These are phyloP conservation scores for Xanthia togata DNA, from an alignment of 2,888 invertebrate species.

Conservation along the genomic window DNA sequence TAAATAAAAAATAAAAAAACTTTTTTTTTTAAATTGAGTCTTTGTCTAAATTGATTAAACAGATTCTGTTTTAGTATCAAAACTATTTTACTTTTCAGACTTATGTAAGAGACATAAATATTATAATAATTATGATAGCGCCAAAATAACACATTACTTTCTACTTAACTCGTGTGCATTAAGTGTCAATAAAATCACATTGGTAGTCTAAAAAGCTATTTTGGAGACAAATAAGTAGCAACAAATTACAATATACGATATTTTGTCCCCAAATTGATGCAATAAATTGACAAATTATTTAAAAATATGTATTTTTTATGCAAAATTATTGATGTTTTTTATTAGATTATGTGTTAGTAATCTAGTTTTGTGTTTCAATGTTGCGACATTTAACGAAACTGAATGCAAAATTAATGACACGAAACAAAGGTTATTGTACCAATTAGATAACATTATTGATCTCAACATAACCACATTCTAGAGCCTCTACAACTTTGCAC, in stretches of 20 bases:
- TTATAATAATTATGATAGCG: neutral
- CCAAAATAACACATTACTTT: neutral
- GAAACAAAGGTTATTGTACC: slow-evolving; percentile 14
- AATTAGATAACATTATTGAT: neutral
- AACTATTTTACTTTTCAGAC: neutral
- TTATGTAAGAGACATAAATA: slow-evolving; percentile 5
- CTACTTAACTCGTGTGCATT: neutral
- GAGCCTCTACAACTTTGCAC: neutral
- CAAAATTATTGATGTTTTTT: slow-evolving; percentile 27
- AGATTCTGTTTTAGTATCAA: neutral
- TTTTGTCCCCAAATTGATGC: slow-evolving; percentile 23
- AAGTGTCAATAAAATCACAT: slow-evolving; percentile 17
- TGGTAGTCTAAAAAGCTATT: slow-evolving; percentile 13
- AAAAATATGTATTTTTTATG: slow-evolving; percentile 43
- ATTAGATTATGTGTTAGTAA: slow-evolving; percentile 19
- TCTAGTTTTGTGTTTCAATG: slow-evolving; percentile 27
- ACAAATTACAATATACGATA: slow-evolving; percentile 31
- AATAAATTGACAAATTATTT: slow-evolving; percentile 44
- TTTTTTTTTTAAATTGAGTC: no score
- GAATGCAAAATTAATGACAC: neutral
- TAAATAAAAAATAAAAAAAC: no score
- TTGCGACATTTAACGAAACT: neutral
- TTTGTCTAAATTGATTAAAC: no score
- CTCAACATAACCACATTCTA: neutral
- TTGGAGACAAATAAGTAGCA: slow-evolving; percentile 17